These are phyloP conservation scores for Styela plicata DNA, from an alignment of 23 tunicate species.

Conservation along the genomic window DNA sequence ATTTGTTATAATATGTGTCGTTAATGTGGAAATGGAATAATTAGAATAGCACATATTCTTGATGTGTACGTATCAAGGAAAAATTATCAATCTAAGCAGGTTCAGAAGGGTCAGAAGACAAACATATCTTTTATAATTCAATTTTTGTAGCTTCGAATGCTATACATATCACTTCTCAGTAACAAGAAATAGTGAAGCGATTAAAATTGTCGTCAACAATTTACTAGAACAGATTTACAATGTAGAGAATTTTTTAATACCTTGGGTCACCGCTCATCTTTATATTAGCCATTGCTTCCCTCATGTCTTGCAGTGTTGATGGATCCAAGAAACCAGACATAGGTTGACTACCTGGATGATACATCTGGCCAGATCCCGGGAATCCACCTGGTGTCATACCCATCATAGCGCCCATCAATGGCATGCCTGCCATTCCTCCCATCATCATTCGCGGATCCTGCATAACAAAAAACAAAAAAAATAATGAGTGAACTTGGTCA, in stretches of 20 bases:
- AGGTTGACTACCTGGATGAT: slow-evolving; percentile 52
- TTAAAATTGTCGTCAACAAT: not conserved
- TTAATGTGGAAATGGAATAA: too few species aligned
- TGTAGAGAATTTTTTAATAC: too few species aligned
- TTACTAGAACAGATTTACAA: not conserved
- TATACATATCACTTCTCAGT: too few species aligned
- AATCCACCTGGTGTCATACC: slow-evolving; percentile 25
- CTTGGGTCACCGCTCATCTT: slow-evolving; percentile 18
- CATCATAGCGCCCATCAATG: slow-evolving; percentile 33
- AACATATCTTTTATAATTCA: too few species aligned
- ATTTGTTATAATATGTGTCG: too few species aligned
- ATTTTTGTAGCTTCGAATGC: too few species aligned
- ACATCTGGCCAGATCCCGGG: slow-evolving; percentile 9
- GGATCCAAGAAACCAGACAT: slow-evolving; percentile 90
- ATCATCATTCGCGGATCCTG: slow-evolving; percentile 81
- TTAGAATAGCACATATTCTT: too few species aligned
- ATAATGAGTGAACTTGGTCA: too few species aligned
- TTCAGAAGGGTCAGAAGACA: too few species aligned
- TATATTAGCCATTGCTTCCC: slow-evolving; percentile 63
- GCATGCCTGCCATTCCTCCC: slow-evolving; percentile 33
- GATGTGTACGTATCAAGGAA: too few species aligned
- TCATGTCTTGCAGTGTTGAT: slow-evolving; percentile 67
- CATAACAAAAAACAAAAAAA: slow-evolving; percentile 9
- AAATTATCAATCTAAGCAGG: too few species aligned
- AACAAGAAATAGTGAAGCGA: not conserved